Evolutionary conservation across 2,113 vertebrate genomes (phyloP), one percentile per base, ranked within the genome.

Genomic region (Rhabdornis inornatus): DNA sequence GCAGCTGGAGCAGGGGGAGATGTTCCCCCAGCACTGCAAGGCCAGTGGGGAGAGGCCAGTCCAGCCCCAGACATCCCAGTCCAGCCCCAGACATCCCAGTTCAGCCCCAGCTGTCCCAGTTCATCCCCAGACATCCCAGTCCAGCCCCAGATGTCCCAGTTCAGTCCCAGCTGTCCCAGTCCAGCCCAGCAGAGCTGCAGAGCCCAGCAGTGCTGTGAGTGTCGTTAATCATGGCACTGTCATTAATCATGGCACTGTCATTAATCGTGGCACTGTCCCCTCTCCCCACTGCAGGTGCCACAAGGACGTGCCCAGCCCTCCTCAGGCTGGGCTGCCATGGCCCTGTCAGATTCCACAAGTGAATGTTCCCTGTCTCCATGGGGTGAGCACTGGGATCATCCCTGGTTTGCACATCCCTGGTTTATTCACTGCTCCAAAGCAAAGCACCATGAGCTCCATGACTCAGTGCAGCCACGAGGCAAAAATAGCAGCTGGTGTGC

Each of bases 341-440:
- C 93, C 33, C 86, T 94, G 95, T 53, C 84, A 95, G 31, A 95
- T 97, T 96, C 95, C 95, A 79, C 95, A 88, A 24, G 93, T 12
- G 13, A 93, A 47, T 37, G 83, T 60, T 93, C 80, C 90, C 16
- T 10, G 82, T 81, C 57, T 87, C 86, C 35, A 3, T 22, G 4
- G 87, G 66, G 56, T 1, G 2, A 92, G 87, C 57, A 0, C 1
- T 52, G 75, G 81, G 83, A 75, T 42, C 81, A 65, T 65, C 44
- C 2, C 61, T 74, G 77, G 12, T 40, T 40, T 40, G 39, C 39
- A 40, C 39, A 40, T 13, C 39, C 39, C 39, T 40, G 39, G 19
- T 63, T 90, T 87, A 2, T 28, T 1, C 61, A 2, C 72, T 28
- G 31, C 53, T 93, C 91, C 92, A 91, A 40, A 92, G 92, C 39